phyloP scores from a whole-genome alignment of 2,113 vertebrate genomes.

The Sorex araneus region DNA sequence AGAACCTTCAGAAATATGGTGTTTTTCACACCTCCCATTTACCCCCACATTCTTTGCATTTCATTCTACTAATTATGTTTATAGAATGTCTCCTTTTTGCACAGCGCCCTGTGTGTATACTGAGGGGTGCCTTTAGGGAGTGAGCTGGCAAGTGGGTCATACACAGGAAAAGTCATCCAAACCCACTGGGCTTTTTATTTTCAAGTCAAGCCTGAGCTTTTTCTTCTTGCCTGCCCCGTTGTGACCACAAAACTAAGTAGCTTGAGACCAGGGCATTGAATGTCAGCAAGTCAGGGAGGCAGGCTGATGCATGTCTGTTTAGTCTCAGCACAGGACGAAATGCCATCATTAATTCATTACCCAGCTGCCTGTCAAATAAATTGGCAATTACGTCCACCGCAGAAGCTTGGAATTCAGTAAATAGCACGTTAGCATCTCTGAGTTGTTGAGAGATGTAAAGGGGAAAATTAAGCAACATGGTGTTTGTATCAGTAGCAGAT shows the following conservation, averaged over 20 bases:
- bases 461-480: slow-evolving; percentile 89
- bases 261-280: slow-evolving; percentile 93
- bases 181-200: slow-evolving; percentile 91
- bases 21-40: slow-evolving; percentile 79
- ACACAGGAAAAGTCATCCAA: slow-evolving; percentile 93
- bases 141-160: slow-evolving; percentile 95
- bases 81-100: slow-evolving; percentile 94
- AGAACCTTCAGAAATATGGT: slow-evolving; percentile 79
- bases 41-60: slow-evolving; percentile 86
- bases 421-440: slow-evolving; percentile 95
- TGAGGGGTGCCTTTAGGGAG: slow-evolving; percentile 89
- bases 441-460: slow-evolving; percentile 94
- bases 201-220: slow-evolving; percentile 85
- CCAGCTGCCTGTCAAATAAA: slow-evolving; percentile 99
- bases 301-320: slow-evolving; percentile 95
- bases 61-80: slow-evolving; percentile 95
- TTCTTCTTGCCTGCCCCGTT: slow-evolving; percentile 87
- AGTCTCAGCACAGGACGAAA: slow-evolving; percentile 98
- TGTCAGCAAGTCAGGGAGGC: slow-evolving; percentile 93
- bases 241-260: slow-evolving; percentile 88
- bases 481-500: slow-evolving; percentile 91
- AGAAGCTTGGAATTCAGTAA: slow-evolving; percentile 97
- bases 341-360: slow-evolving; percentile 99
- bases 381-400: slow-evolving; percentile 97
- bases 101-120: slow-evolving; percentile 89